phyloP scores from a whole-genome alignment of 2,113 vertebrate genomes.

The Mesembrinibis cayennensis region DNA sequence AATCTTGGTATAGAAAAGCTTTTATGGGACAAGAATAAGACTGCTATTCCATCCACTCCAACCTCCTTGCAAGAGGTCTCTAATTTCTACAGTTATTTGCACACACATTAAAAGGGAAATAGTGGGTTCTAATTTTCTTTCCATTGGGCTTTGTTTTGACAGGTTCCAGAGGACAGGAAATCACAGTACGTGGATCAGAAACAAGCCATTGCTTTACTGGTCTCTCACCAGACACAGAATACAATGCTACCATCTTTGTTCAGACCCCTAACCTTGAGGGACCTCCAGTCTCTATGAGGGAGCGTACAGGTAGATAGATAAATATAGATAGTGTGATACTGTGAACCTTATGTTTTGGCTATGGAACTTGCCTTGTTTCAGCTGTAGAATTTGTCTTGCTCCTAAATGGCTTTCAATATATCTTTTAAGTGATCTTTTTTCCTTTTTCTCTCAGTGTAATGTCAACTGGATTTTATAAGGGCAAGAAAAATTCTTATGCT shows the following conservation, averaged over 20 bases:
- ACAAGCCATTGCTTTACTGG: constrained; percentile 92
- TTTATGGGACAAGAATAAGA: background rate
- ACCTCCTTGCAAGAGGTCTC: background rate
- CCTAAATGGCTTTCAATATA: background rate
- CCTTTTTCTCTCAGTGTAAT: background rate
- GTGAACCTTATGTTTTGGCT: background rate
- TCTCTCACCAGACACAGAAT: constrained; percentile 86
- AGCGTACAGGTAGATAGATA: constrained; percentile 82
- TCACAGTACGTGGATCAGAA: constrained; percentile 89
- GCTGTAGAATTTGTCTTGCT: background rate
- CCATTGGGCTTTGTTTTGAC: background rate
- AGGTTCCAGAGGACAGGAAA: constrained; percentile 90
- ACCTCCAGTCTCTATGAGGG: constrained; percentile 83
- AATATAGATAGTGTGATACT: background rate
- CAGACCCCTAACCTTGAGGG: constrained; percentile 97
- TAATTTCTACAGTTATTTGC: background rate
- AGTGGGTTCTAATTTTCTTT: background rate
- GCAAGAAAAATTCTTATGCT: background rate
- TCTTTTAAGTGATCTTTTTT: background rate
- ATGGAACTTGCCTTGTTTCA: background rate
- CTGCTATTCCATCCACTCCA: background rate
- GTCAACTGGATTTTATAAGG: background rate
- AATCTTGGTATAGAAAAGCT: background rate
- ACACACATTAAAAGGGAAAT: background rate
- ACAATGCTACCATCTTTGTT: constrained; percentile 86